phyloP scores from a whole-genome alignment of 2,888 invertebrate species.

The Lycophotia porphyrea region DNA sequence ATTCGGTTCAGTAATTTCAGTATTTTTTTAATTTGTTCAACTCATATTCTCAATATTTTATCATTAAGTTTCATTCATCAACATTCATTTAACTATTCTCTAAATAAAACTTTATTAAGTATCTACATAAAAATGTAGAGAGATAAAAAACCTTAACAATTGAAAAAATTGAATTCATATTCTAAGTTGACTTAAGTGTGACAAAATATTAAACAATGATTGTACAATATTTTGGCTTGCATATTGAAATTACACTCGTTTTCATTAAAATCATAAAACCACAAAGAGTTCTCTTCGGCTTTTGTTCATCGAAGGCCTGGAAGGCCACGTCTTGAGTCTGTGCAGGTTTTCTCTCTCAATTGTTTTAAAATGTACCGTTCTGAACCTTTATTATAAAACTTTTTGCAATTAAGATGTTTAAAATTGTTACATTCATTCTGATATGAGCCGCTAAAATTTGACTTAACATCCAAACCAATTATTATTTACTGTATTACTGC shows the following conservation, averaged over 20 bases:
- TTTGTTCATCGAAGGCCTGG: not conserved
- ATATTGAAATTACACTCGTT: not conserved
- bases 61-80: not conserved
- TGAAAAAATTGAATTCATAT: not conserved
- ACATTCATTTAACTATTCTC: not conserved
- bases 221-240: not conserved
- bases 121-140: not conserved
- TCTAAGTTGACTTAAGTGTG: not conserved
- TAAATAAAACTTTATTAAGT: not conserved
- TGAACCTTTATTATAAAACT: not conserved
- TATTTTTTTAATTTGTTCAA: too few species aligned
- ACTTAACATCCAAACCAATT: not conserved
- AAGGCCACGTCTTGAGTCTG: not conserved
- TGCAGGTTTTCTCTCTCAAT: not conserved
- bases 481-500: not conserved
- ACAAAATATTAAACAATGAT: not conserved
- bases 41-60: too few species aligned
- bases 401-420: not conserved
- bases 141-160: not conserved
- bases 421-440: not conserved
- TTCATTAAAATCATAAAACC: not conserved
- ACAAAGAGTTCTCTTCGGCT: not conserved
- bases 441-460: not conserved
- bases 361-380: not conserved
- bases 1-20: too few species aligned